Percentiles rank a stretch among this genome's conserved stretches.
Evolutionary conservation across 2,888 invertebrate species (phyloP).

Genomic region (Tupiocoris notatus): DNA sequence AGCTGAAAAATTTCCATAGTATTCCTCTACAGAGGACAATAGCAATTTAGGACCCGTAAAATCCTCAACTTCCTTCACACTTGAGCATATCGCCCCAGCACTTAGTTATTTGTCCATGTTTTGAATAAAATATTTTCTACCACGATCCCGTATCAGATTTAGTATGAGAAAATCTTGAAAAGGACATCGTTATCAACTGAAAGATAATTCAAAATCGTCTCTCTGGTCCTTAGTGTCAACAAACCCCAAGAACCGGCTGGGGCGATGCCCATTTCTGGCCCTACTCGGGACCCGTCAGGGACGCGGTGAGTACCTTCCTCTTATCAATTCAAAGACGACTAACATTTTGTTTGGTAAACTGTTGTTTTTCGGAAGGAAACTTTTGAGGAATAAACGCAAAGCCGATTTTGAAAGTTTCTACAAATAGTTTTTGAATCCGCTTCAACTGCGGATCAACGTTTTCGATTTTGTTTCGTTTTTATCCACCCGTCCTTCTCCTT

Average conservation of each 20-base stretch:
- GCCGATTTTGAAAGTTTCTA: neutral
- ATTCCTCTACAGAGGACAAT: no score
- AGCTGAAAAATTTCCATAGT: neutral
- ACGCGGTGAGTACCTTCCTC: conserved; percentile 42
- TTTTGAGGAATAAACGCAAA: conserved; percentile 17
- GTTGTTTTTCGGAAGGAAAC: conserved; percentile 3
- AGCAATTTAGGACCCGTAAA: neutral
- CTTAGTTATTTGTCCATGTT: neutral
- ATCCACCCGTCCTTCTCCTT: neutral
- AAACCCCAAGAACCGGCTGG: conserved; percentile 43
- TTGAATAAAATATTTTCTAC: neutral
- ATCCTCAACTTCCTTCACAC: neutral
- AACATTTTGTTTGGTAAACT: conserved; percentile 23
- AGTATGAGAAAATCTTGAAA: neutral
- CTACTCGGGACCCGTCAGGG: conserved; percentile 40
- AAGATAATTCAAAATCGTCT: conserved; percentile 31
- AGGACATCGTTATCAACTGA: neutral
- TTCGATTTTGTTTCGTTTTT: neutral
- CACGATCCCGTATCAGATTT: neutral
- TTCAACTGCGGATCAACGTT: neutral
- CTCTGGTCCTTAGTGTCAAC: conserved; percentile 44
- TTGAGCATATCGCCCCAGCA: neutral
- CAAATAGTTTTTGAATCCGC: no score
- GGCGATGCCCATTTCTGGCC: conserved; percentile 43
- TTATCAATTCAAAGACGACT: conserved; percentile 37